These are phyloP conservation scores for Sisor rabdophorus DNA, from an alignment of 2,113 vertebrate genomes.

Conservation along the genomic window DNA sequence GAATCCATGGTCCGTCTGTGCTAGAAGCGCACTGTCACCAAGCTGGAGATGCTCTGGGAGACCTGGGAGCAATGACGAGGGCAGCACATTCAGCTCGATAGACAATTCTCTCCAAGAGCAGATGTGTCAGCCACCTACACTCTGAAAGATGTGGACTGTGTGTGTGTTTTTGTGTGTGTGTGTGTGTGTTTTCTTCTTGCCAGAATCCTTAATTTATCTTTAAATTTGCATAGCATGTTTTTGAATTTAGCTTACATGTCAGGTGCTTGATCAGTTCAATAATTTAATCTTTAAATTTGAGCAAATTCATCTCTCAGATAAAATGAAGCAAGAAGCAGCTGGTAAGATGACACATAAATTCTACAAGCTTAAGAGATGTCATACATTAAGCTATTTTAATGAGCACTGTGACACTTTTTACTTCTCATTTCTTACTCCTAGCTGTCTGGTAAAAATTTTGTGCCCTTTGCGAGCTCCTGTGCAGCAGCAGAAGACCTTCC, in stretches of 20 bases:
- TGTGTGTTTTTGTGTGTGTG: conserved; percentile 17
- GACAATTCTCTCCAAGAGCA: conserved; percentile 41
- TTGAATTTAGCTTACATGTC: conserved; percentile 1
- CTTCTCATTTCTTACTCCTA: conserved; percentile 22
- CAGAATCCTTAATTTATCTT: conserved; percentile 18
- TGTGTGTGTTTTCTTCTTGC: conserved; percentile 2
- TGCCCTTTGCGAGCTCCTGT: conserved; percentile 33
- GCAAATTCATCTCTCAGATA: not conserved
- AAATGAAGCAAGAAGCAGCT: not conserved
- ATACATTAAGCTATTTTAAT: conserved; percentile 15
- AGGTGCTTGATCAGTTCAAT: not conserved
- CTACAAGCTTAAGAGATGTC: not conserved
- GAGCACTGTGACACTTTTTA: conserved; percentile 20
- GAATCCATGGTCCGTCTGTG: conserved; percentile 46
- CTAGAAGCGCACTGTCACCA: conserved; percentile 31
- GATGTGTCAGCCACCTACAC: conserved; percentile 35
- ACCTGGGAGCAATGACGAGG: conserved; percentile 19
- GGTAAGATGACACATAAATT: not conserved
- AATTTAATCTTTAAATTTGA: not conserved
- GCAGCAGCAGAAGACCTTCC: conserved; percentile 29
- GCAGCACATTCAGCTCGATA: conserved; percentile 36
- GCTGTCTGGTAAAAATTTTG: conserved; percentile 20
- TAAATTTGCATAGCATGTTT: not conserved
- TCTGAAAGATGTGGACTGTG: conserved; percentile 9
- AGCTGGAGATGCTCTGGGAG: conserved; percentile 35